These are phyloP conservation scores for Poecilobothrus nobilitatus DNA, from an alignment of 2,888 invertebrate genomes.

Conservation along the genomic window DNA sequence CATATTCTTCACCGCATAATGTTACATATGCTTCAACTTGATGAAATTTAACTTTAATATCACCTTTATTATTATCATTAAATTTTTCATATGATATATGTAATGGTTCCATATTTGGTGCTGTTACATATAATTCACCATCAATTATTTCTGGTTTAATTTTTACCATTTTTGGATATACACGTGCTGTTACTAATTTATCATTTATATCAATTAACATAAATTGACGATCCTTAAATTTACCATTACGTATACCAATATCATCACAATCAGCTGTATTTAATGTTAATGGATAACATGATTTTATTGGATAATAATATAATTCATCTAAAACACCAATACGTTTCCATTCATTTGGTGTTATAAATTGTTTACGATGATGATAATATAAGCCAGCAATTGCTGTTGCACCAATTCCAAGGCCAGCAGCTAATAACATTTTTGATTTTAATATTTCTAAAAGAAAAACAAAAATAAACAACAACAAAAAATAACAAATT, in stretches of 20 bases:
- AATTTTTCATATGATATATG: conserved; percentile 46
- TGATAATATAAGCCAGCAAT: neutral
- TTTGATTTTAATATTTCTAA: neutral
- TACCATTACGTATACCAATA: conserved; percentile 31
- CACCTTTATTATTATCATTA: conserved; percentile 27
- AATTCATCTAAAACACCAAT: conserved; percentile 33
- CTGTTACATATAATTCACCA: conserved; percentile 48
- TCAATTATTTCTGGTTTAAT: conserved; percentile 27
- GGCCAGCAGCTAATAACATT: neutral
- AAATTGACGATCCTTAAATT: conserved; percentile 33
- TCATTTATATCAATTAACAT: conserved; percentile 35
- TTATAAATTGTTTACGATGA: neutral
- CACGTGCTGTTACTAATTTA: conserved; percentile 35
- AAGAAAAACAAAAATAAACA: too few species aligned
- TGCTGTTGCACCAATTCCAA: conserved; percentile 5
- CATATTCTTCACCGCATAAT: conserved; percentile 64
- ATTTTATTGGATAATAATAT: conserved; percentile 37
- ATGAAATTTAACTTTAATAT: conserved; percentile 49
- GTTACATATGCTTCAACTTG: conserved; percentile 51
- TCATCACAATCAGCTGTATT: conserved; percentile 27
- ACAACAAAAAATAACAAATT: neutral
- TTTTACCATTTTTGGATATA: conserved; percentile 35
- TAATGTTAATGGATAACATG: conserved; percentile 29
- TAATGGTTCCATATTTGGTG: conserved; percentile 50
- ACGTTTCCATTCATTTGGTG: conserved; percentile 36